Evolutionary conservation across 2,797 vertebrate species (phyloP), one percentile per base, ranked within the genome.

Genomic region (Phylloscopus collybita): DNA sequence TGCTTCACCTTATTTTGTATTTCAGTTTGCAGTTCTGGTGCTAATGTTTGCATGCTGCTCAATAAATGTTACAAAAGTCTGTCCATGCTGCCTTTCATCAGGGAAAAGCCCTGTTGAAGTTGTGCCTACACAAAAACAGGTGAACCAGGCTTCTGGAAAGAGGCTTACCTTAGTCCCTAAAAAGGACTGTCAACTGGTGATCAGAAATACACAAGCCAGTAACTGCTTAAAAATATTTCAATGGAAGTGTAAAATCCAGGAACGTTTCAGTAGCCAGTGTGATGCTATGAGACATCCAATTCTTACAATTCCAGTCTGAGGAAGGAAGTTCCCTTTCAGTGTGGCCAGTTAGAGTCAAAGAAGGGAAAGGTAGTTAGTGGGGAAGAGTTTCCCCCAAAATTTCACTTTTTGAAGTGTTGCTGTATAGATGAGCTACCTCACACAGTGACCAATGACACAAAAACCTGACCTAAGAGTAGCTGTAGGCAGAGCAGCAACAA

Each of bases 1-100:
- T 51, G 19, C 17, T 75, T 86, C 18, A 19, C 60, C 36, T 60
- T 72, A 47, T 57, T 81, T 62, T 74, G 25, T 57, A 80, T 91
- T 88, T 94, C 54, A 51, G 65, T 20, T 88, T 61, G 50, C 34
- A 94, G 94, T 57, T 26, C 25, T 27, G 34, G 69, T 71, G 90
- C 72, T 42, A 80, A 34, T 30, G 75, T 78, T 65, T 69, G 25
- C 61, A 20, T 2, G 2, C 22, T 50, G 10, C 44, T 88, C 60
- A 66, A 45, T 40, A 72, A 76, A 36, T 26, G 22, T 65, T 34
- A 47, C 51, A 50, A 17, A 56, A 50, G 9, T 50, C 57, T 40
- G 34, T 34, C 49, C n/a, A 16, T 0, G 0, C 50, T 76, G 45
- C 17, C 20, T 73, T 74, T 82, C 27, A 9, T 13, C 11, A 9